These are phyloP conservation scores for Bagarius yarrelli DNA, from an alignment of 2,113 vertebrate genomes.

Conservation along the genomic window DNA sequence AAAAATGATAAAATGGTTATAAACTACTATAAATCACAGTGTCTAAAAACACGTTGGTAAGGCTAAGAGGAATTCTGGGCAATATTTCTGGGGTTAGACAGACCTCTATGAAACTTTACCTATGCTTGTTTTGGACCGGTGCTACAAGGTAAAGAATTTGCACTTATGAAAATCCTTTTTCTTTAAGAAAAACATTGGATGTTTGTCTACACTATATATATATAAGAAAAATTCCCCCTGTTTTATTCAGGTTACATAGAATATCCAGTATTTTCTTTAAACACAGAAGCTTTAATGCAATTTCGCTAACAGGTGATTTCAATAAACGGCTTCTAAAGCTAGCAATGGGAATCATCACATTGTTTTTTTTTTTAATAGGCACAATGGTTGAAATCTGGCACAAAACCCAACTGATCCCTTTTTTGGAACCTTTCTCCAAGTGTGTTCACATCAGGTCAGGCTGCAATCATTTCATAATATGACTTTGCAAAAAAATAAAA, in stretches of 20 bases:
- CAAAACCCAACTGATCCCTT: not conserved
- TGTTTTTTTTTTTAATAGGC: constrained; percentile 48
- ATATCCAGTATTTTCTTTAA: not conserved
- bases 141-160: not conserved
- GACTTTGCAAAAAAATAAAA: not conserved
- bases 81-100: not conserved
- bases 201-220: not conserved
- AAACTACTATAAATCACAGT: not conserved
- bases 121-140: not conserved
- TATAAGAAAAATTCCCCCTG: not conserved
- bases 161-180: not conserved
- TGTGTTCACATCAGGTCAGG: not conserved
- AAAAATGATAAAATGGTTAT: not conserved
- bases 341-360: constrained; percentile 15
- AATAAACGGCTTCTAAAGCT: constrained; percentile 27
- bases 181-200: not conserved
- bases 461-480: not conserved
- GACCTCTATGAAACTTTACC: no score
- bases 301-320: constrained; percentile 8
- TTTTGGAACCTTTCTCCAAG: not conserved
- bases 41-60: not conserved
- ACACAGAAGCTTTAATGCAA: not conserved
- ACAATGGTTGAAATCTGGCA: constrained; percentile 55
- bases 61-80: not conserved
- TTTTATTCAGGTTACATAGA: not conserved